Conservation (phyloP, 2,888 invertebrate genomes). For the Patella depressa region DNA sequence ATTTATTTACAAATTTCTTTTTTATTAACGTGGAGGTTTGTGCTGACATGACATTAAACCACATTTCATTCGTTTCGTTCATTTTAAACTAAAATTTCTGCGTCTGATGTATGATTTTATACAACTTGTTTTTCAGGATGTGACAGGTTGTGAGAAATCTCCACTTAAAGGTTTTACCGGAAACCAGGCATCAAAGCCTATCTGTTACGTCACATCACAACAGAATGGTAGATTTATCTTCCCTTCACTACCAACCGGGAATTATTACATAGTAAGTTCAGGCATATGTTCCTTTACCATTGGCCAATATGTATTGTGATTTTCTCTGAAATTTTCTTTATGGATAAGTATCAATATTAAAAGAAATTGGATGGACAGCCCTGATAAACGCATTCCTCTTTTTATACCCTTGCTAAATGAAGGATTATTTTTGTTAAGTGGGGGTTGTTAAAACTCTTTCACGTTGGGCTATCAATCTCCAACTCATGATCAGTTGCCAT, state of each 20-base stretch:
- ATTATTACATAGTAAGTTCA: slow-evolving; percentile 77
- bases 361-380: no score
- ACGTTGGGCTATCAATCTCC: no score
- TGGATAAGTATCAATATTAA: no score
- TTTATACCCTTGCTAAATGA: slow-evolving; percentile 57
- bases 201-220: slow-evolving; percentile 84
- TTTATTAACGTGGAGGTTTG: not conserved
- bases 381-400: not conserved
- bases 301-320: no score
- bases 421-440: not conserved
- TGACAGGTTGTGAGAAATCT: slow-evolving; percentile 65
- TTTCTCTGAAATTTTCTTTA: no score
- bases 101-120: no score
- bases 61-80: not conserved
- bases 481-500: not conserved
- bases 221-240: slow-evolving; percentile 84
- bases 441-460: no score
- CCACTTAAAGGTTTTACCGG: slow-evolving; percentile 49
- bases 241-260: slow-evolving; percentile 84
- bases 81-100: not conserved
- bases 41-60: not conserved
- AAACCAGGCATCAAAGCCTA: slow-evolving; percentile 50
- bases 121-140: slow-evolving; percentile 71
- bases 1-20: no score
- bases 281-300: no score